A percentile compares a stretch with the other conserved stretches of the same genome.
Evolutionary conservation across 2,797 vertebrate species (phyloP).

Genomic region (Setipinna tenuifilis): DNA sequence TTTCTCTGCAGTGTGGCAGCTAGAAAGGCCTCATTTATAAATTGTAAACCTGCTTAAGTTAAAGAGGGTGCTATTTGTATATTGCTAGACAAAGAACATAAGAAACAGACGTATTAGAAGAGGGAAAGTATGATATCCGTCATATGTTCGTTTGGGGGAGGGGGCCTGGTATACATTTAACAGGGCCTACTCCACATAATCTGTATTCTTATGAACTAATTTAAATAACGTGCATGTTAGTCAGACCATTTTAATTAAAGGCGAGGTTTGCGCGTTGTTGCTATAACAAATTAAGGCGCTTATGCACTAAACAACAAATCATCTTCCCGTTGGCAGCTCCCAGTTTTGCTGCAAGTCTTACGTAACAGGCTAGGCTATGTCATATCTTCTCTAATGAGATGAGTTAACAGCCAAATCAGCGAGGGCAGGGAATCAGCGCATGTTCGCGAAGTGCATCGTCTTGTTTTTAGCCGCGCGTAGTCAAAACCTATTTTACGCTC

Average conservation of each 20-base stretch:
- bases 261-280: neutral
- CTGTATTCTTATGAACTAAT: neutral
- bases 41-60: neutral
- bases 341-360: conserved; percentile 56
- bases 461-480: neutral
- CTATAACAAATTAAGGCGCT: neutral
- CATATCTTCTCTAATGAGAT: conserved; percentile 30
- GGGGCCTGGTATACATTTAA: neutral
- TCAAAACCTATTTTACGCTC: neutral
- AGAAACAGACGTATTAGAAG: neutral
- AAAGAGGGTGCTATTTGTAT: neutral
- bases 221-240: neutral
- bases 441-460: neutral
- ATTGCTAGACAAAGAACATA: neutral
- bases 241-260: neutral
- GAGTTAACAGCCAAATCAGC: conserved; percentile 24
- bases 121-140: neutral
- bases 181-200: neutral
- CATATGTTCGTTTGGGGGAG: neutral
- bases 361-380: conserved; percentile 52
- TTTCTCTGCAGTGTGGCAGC: conserved; percentile 50
- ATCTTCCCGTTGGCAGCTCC: conserved; percentile 40
- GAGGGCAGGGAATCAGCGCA: neutral
- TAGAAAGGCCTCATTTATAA: conserved; percentile 40
- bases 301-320: neutral